Evolutionary conservation across 2,888 invertebrate genomes (phyloP).

Genomic region (Acrobasis suavella): DNA sequence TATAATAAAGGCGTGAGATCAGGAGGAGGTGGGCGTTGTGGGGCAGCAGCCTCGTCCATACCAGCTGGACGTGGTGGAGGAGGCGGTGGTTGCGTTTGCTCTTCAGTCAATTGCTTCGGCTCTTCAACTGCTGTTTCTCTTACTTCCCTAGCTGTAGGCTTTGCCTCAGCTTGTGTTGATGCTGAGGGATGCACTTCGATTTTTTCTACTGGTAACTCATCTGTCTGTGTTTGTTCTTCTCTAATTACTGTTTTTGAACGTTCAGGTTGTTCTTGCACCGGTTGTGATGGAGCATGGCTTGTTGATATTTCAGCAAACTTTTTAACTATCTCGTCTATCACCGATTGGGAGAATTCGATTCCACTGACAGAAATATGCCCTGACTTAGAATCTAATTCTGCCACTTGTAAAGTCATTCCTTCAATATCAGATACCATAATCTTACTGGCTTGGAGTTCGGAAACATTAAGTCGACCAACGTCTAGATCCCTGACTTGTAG

Average conservation of each 20-base stretch:
- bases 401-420: slow-evolving; percentile 86
- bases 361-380: slow-evolving; percentile 86
- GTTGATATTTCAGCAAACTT: slow-evolving; percentile 78
- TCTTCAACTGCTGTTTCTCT: slow-evolving; percentile 11
- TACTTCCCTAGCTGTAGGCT: slow-evolving; percentile 13
- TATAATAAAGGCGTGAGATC: slow-evolving; percentile 74
- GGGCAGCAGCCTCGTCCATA: slow-evolving; percentile 50
- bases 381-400: slow-evolving; percentile 87
- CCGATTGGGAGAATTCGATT: slow-evolving; percentile 85
- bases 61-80: slow-evolving; percentile 38
- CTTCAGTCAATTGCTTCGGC: slow-evolving; percentile 7
- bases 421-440: slow-evolving; percentile 92
- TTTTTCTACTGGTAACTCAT: slow-evolving; percentile 40
- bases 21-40: slow-evolving; percentile 75
- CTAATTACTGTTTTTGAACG: slow-evolving; percentile 54
- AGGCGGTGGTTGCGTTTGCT: slow-evolving; percentile 35
- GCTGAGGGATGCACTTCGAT: slow-evolving; percentile 31
- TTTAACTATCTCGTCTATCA: slow-evolving; percentile 85
- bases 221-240: slow-evolving; percentile 73
- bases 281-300: slow-evolving; percentile 33
- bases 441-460: slow-evolving; percentile 89
- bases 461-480: slow-evolving; percentile 89
- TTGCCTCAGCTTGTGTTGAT: slow-evolving; percentile 21
- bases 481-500: slow-evolving; percentile 89
- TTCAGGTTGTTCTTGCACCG: slow-evolving; percentile 43